Base-by-base conservation (phyloP, 2,797 vertebrate genomes). In the Gobionotothen gibberifrons region DNA sequence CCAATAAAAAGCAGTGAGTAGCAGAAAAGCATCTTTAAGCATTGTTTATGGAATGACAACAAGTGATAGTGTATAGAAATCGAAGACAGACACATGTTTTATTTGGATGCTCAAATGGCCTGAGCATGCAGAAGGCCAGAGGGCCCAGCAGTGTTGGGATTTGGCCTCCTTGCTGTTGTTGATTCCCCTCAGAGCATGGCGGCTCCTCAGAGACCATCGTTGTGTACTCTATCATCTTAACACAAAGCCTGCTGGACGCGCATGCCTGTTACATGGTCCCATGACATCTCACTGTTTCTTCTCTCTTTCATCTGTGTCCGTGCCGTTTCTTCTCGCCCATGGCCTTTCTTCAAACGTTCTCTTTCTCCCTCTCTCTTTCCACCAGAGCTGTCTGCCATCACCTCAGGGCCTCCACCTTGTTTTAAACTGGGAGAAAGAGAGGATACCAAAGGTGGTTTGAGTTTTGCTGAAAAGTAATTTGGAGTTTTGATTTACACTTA, bases 251-350 rank as follows among this genome's bases (percentile, higher is more conserved):
- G 86, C 76, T 53, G 84, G 90, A 85, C 72, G 78, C 9, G 17
- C 70, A 40, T 10, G 76, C 69, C 49, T 70, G 67, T 74, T 60
- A 48, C 49, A 63, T 22, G 56, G 47, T 85, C 84, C 85, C 86
- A 59, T 74, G 89, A 85, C 81, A 63, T 51, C 57, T 57, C 75
- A 42, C 64, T 56, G 51, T 74, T 85, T 76, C 80, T 70, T 47
- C 83, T 80, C 70, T 64, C 79, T 90, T 88, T 91, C 73, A 87
- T 90, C 82, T 82, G 65, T 63, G 68, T 76, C 82, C 77, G 9
- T 63, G 55, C 78, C 29, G 68, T 76, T 77, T 74, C 75, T 85
- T 86, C 79, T 86, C 42, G 16, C 84, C 76, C 69, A 16, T 5
- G 22, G 53, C 55, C 53, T 83, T 86, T 81, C 63, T 32, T 32